Evolutionary conservation across 2,888 invertebrate species (phyloP).

Genomic region (Nomada hirtipes): DNA sequence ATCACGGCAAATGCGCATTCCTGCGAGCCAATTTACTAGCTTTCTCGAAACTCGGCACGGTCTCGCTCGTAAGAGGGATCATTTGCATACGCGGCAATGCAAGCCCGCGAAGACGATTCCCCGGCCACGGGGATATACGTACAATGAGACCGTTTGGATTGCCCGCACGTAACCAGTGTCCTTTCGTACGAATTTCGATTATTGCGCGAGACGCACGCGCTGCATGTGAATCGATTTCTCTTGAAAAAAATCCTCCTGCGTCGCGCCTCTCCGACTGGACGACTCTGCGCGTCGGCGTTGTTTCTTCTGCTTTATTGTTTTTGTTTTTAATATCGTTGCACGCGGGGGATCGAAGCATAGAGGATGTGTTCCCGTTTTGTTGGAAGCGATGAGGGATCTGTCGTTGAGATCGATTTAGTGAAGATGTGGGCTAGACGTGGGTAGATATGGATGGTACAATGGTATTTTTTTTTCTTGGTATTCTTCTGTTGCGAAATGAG

Average conservation of each 20-base stretch:
- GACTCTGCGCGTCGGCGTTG: slow-evolving; percentile 2
- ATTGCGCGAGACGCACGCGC: slow-evolving; percentile 42
- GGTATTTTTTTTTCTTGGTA: no score
- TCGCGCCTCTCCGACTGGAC: background rate
- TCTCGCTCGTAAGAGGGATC: slow-evolving; percentile 57
- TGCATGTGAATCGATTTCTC: slow-evolving; percentile 44
- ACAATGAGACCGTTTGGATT: slow-evolving; percentile 54
- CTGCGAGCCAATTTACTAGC: slow-evolving; percentile 80
- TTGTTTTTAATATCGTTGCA: background rate
- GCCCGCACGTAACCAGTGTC: slow-evolving; percentile 52
- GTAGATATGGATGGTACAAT: no score
- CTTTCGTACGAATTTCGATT: slow-evolving; percentile 57
- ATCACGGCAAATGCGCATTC: slow-evolving; percentile 81
- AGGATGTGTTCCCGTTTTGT: slow-evolving; percentile 1
- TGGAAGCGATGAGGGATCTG: background rate
- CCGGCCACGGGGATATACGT: slow-evolving; percentile 17
- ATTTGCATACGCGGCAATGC: slow-evolving; percentile 66
- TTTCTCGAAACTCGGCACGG: slow-evolving; percentile 76
- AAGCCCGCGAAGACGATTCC: slow-evolving; percentile 37
- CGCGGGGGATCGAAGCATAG: background rate
- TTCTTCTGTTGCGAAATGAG: no score
- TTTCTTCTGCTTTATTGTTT: background rate
- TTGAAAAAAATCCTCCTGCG: slow-evolving; percentile 32
- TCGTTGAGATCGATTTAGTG: no score
- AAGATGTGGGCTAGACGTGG: no score